Conservation (phyloP, 2,888 invertebrate species). For the Volucella zonaria region DNA sequence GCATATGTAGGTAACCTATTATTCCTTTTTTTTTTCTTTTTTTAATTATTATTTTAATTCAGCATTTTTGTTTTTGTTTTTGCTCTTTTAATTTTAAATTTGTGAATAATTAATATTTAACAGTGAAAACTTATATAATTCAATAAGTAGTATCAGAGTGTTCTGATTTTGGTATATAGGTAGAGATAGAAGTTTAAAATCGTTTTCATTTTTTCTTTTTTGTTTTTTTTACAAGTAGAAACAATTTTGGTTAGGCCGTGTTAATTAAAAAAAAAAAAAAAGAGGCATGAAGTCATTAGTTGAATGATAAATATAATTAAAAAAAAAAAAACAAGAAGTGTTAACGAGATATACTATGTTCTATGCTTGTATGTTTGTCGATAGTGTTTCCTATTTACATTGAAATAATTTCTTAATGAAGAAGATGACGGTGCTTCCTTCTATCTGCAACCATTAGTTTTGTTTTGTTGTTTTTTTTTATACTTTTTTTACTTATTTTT, state of each 20-base stretch:
- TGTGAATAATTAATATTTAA: conserved; percentile 62
- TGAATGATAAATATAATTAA: background rate
- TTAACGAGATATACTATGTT: background rate
- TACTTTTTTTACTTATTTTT: conserved; percentile 42
- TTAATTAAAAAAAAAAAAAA: background rate
- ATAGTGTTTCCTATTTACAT: conserved; percentile 1
- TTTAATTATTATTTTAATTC: conserved; percentile 59
- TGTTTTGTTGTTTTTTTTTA: conserved; percentile 55
- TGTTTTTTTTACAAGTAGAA: conserved; percentile 14
- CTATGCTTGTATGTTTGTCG: background rate
- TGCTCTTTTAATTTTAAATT: conserved; percentile 34
- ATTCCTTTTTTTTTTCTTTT: conserved; percentile 45
- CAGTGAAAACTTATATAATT: conserved; percentile 64
- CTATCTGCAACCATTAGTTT: conserved; percentile 54
- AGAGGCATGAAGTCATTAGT: background rate
- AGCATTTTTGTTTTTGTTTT: conserved; percentile 68
- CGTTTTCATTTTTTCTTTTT: conserved; percentile 17
- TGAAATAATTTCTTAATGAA: conserved; percentile 12
- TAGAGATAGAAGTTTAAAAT: conserved; percentile 64
- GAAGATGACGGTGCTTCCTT: conserved; percentile 54
- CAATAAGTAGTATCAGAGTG: conserved; percentile 75
- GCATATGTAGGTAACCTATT: conserved; percentile 45
- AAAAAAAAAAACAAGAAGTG: background rate
- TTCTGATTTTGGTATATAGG: conserved; percentile 67
- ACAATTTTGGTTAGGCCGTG: too few species aligned